Percentiles rank a stretch among this genome's conserved stretches.
Conservation (phyloP, 1,140 invertebrate genomes). For the Trissolcus basalis region DNA sequence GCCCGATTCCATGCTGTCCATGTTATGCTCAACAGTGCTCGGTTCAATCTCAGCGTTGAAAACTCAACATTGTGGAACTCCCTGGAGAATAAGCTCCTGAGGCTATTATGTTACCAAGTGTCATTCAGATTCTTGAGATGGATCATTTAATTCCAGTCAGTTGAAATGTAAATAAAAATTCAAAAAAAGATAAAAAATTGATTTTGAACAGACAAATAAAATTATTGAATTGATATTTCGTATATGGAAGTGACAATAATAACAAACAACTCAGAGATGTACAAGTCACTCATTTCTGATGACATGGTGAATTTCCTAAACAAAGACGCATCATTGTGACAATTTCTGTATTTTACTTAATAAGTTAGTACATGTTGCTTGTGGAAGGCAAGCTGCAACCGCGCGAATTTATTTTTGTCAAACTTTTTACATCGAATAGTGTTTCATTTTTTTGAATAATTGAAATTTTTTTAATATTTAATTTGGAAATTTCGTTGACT, state of each 20-base stretch:
- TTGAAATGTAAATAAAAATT: constrained; percentile 12
- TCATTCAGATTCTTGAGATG: constrained; percentile 79
- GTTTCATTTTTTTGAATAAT: no score
- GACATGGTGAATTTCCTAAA: constrained; percentile 77
- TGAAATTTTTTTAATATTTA: no score
- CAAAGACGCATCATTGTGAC: constrained; percentile 82
- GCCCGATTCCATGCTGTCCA: constrained; percentile 80
- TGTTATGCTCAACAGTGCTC: constrained; percentile 82
- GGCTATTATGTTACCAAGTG: constrained; percentile 77
- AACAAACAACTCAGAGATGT: constrained; percentile 68
- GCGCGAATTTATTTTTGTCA: constrained; percentile 92
- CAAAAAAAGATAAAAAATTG: no score
- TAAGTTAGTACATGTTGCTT: constrained; percentile 93
- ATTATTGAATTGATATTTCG: constrained; percentile 27
- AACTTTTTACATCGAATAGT: no score
- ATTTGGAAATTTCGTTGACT: no score
- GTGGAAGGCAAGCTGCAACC: constrained; percentile 88
- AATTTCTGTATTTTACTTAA: constrained; percentile 94
- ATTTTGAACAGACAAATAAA: no score
- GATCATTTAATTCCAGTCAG: constrained; percentile 83
- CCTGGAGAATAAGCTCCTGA: constrained; percentile 80
- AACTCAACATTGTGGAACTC: constrained; percentile 88
- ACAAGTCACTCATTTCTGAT: constrained; percentile 75
- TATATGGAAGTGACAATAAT: constrained; percentile 70
- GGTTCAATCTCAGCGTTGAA: constrained; percentile 86